Base-by-base conservation (phyloP, 2,797 vertebrate genomes). In the Schizopygopsis malacanthus region DNA sequence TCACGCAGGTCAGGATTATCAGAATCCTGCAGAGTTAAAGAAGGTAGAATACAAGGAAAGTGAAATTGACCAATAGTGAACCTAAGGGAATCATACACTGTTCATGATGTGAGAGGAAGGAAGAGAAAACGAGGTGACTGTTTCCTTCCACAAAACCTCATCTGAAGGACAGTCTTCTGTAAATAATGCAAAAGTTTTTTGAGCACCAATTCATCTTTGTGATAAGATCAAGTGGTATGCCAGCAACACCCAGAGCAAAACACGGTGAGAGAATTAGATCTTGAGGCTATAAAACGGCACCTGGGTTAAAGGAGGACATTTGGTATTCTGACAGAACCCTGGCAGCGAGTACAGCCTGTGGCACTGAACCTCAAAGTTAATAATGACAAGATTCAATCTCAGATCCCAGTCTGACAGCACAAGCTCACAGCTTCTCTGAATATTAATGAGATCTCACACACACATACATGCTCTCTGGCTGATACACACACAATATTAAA, bases 1-100 rank as follows among this genome's bases (percentile, higher is more conserved):
- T 99, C 98, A 83, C 98, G 94, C 89, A 99, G 95, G 93, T 99
- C 98, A 0, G 98, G 98, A 91, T 99, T 99, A 92, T 99, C 98
- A 0, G 98, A 99, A 92, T 99, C 98, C 98, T 99, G 90, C 45
- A 85, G 61, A 76, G 33, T 87, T 67, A 75, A 56, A 80, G 20
- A 18, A 1, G 16, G 2, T 6, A 50, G 37, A 22, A 89, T n/a
- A 43, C 80, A 88, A 65, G 20, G 86, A 25, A 47, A 77, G 15
- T 15, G 28, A 83, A 79, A 87, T 52, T 84, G 4, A 59, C 4
- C 7, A 67, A 33, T 11, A 8, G 6, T 4, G 33, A 56, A 83
- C 47, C 4, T 0, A 7, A 20, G n/a, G 10, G 45, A 59, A 22
- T 50, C 22, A 47, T 12, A 28, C 15, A n/a, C 13, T 0, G 18